Percentiles rank a stretch among this genome's conserved stretches.
Conservation (phyloP, 2,888 invertebrate genomes). For the Rapana venosa region DNA sequence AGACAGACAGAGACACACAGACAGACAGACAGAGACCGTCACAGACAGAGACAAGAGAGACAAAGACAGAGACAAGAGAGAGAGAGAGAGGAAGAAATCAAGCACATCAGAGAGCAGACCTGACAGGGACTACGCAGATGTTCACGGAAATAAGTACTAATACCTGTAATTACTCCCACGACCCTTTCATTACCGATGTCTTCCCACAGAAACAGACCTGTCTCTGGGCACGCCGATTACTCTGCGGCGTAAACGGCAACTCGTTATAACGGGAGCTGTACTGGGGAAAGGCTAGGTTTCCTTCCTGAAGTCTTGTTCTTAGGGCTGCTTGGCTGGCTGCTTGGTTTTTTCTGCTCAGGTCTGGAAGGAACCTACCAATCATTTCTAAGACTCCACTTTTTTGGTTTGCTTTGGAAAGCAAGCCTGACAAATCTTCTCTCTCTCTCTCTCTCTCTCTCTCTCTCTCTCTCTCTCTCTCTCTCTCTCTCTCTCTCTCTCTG, state of each 20-base stretch:
- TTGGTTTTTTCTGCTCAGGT: too few species aligned
- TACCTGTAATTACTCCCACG: not conserved
- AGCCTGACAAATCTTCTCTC: not conserved
- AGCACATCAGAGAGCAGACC: too few species aligned
- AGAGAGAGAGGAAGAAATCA: not conserved
- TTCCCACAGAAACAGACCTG: not conserved
- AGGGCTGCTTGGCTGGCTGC: too few species aligned
- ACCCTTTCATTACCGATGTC: not conserved
- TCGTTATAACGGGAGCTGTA: too few species aligned
- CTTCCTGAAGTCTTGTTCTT: too few species aligned
- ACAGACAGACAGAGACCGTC: slow-evolving; percentile 7
- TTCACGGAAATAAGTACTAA: not conserved
- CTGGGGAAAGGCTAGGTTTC: too few species aligned
- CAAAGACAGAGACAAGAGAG: not conserved
- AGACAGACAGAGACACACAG: slow-evolving; percentile 12
- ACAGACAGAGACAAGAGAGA: not conserved
- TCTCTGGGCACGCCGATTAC: too few species aligned
- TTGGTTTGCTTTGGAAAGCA: too few species aligned
- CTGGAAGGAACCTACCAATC: too few species aligned
- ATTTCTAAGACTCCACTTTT: too few species aligned
- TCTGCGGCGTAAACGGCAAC: too few species aligned
- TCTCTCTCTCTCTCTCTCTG: slow-evolving; percentile 2
- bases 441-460: slow-evolving; percentile 14
- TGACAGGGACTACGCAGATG: not conserved
- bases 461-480: slow-evolving; percentile 15